Conservation (phyloP, 2,113 vertebrate species). For the Notarius quadriscutis region DNA sequence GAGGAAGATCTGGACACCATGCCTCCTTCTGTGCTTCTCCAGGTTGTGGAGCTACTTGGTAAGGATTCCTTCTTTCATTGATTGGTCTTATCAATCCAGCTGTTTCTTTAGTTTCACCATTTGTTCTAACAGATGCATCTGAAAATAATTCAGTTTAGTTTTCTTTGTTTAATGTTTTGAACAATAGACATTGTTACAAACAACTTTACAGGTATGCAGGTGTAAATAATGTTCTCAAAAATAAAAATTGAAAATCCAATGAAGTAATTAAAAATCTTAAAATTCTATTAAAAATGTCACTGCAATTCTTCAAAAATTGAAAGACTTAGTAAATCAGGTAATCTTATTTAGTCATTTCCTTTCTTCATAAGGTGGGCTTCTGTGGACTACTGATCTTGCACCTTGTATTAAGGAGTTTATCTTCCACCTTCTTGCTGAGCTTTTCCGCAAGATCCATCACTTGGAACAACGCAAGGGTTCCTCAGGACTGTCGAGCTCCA, state of each 20-base stretch:
- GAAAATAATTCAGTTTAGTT: neutral
- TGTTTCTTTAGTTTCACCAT: neutral
- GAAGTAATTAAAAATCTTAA: no score
- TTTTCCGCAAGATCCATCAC: constrained; percentile 87
- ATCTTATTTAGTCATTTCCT: constrained; percentile 28
- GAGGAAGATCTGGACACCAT: constrained; percentile 91
- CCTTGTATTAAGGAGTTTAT: constrained; percentile 90
- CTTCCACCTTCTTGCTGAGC: constrained; percentile 90
- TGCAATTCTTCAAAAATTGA: neutral
- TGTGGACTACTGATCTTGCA: constrained; percentile 94
- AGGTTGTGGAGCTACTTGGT: constrained; percentile 93
- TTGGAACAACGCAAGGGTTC: constrained; percentile 89
- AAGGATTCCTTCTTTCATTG: constrained; percentile 50
- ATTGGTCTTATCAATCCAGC: neutral
- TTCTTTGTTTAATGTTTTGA: neutral
- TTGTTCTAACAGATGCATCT: neutral
- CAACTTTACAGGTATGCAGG: neutral
- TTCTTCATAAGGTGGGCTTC: constrained; percentile 80
- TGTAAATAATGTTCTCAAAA: neutral
- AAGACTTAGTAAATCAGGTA: neutral
- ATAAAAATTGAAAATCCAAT: neutral
- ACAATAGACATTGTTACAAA: neutral
- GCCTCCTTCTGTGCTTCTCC: constrained; percentile 86
- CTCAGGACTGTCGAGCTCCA: constrained; percentile 84
- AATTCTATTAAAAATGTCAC: no score